These are phyloP conservation scores for Liolophura sinensis DNA, from an alignment of 1,140 invertebrate species.

Conservation along the genomic window DNA sequence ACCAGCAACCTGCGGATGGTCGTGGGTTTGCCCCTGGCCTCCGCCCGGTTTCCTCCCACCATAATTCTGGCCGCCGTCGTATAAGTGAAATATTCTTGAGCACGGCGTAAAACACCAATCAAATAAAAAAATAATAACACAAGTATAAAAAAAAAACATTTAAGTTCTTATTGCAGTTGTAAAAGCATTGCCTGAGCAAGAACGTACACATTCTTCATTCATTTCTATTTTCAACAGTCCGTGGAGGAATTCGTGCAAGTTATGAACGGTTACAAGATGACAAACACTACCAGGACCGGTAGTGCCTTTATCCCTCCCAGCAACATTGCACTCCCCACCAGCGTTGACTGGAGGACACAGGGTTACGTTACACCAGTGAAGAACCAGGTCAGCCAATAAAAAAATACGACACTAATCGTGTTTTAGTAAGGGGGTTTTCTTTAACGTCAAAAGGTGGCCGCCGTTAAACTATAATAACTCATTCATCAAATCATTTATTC, in stretches of 20 bases:
- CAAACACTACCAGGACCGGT: not conserved
- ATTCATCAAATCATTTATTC: not conserved
- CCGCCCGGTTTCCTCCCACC: too few relatives aligned
- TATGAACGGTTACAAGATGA: not conserved
- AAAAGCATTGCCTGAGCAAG: too few relatives aligned
- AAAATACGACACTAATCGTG: not conserved
- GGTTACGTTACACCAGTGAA: slow-evolving; percentile 61
- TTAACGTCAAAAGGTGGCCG: not conserved
- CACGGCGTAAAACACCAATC: too few relatives aligned
- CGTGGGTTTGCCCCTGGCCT: too few relatives aligned
- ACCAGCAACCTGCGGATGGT: too few relatives aligned
- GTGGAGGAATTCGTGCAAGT: slow-evolving; percentile 3
- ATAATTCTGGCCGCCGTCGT: too few relatives aligned
- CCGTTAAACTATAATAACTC: not conserved
- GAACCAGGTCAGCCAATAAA: slow-evolving; percentile 51
- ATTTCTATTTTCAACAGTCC: slow-evolving; percentile 2
- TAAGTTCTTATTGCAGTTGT: too few relatives aligned
- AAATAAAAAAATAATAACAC: too few relatives aligned
- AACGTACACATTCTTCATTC: too few relatives aligned
- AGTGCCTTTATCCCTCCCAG: not conserved
- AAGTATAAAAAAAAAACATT: too few relatives aligned
- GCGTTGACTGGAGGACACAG: slow-evolving; percentile 60
- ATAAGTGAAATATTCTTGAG: too few relatives aligned
- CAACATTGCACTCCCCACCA: slow-evolving; percentile 17
- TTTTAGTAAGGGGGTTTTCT: not conserved